Evolutionary conservation across 2,888 invertebrate genomes (phyloP).

Genomic region (Pammene aurita): DNA sequence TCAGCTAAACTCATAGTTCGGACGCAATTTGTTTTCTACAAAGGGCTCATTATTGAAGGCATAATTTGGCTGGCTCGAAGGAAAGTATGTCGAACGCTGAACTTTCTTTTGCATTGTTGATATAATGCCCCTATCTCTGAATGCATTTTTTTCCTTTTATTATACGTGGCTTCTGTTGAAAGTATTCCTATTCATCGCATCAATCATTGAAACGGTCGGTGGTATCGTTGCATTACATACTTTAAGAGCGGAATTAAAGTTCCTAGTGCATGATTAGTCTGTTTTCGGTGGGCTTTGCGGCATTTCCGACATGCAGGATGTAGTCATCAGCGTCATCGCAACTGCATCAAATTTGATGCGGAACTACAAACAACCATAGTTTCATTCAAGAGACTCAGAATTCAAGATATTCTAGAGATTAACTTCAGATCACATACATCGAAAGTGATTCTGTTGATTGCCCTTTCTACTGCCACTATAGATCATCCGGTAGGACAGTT

Average conservation of each 20-base stretch:
- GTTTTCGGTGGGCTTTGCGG: no score
- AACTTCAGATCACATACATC: no score
- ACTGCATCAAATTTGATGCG: no score
- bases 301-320: no score
- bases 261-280: no score
- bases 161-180: slow-evolving; percentile 18
- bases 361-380: no score
- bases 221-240: neutral
- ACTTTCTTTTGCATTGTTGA: slow-evolving; percentile 48
- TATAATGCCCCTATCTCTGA: slow-evolving; percentile 33
- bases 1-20: slow-evolving; percentile 63
- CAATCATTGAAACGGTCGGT: slow-evolving; percentile 12
- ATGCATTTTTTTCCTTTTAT: slow-evolving; percentile 23
- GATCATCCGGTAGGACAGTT: neutral
- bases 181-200: slow-evolving; percentile 23
- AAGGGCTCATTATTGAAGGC: slow-evolving; percentile 57
- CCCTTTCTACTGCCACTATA: no score
- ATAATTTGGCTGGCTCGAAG: slow-evolving; percentile 54
- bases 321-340: no score
- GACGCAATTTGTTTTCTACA: slow-evolving; percentile 59
- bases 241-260: neutral
- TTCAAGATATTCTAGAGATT: no score
- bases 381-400: no score
- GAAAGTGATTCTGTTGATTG: no score
- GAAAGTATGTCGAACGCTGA: slow-evolving; percentile 49